Evolutionary conservation across 1,140 invertebrate species (phyloP).

Genomic region (Rhagoletis pomonella): DNA sequence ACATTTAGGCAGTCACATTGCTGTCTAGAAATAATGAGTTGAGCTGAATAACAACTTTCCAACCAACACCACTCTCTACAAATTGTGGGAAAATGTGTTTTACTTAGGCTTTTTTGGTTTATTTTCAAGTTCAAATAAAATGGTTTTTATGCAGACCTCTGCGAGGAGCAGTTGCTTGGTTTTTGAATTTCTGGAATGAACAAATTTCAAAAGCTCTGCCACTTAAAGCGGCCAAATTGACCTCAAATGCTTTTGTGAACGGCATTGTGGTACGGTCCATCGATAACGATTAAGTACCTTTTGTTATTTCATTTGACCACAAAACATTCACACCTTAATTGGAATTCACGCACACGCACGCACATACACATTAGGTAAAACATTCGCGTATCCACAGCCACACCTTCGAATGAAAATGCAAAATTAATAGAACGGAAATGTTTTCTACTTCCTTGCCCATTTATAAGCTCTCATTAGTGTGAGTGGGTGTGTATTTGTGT

Average conservation of each 20-base stretch:
- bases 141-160: too few species aligned
- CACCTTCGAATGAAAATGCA: background rate
- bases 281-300: slow-evolving; percentile 27
- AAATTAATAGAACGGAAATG: slow-evolving; percentile 52
- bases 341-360: background rate
- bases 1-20: too few species aligned
- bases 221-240: background rate
- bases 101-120: too few species aligned
- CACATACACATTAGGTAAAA: background rate
- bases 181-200: too few species aligned
- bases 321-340: slow-evolving; percentile 7
- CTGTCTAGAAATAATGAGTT: too few species aligned
- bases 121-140: too few species aligned
- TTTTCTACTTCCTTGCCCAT: slow-evolving; percentile 45
- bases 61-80: too few species aligned
- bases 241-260: background rate
- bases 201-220: background rate
- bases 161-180: too few species aligned
- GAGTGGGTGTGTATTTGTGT: background rate
- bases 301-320: slow-evolving; percentile 33
- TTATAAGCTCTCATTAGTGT: background rate
- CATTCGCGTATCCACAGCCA: background rate
- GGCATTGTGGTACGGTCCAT: background rate
- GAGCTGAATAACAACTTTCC: too few species aligned
- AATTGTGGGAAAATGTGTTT: too few species aligned